Base-by-base conservation (phyloP, 2,113 vertebrate genomes). In the Ctenodactylus gundi region DNA sequence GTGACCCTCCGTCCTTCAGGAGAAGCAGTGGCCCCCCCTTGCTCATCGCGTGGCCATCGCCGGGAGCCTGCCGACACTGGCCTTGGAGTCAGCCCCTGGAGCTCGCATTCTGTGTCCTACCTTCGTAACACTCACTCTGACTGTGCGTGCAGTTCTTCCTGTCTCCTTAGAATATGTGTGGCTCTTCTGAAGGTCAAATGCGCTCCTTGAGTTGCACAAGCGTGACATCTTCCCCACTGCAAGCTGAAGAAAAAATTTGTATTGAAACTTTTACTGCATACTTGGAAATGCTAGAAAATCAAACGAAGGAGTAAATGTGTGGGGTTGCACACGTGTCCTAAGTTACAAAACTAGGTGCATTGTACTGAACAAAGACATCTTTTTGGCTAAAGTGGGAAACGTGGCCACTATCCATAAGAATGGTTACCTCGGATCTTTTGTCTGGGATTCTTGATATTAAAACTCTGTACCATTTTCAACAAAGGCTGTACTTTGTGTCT, bases 361-460 rank as follows among this genome's bases (percentile, higher is more conserved):
- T 94, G 29, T 89, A n/a, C n/a, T 78, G 83, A 88, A 44, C 36
- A 94, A 62, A 85, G 11, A 65, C 13, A 44, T 85, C 34, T 90
- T 75, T 93, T 55, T 44, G 51, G 44, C 44, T 20, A 34, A 8
- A 34, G 6, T 83, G 57, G 31, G 51, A 89, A 60, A 64, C 27
- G 76, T 25, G 62, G 3, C 49, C 34, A 58, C 11, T 62, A 95
- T 46, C 84, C 87, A 0, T 36, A 77, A 51, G 39, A 80, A 55
- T 36, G 41, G n/a, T 81, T 53, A 64, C 27, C 39, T 84, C 39
- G 72, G 2, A 23, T 83, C 80, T 67, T 41, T 78, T 62, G 55
- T 51, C 39, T 85, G 34, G 34, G 29, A 41, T 55, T 68, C 77
- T 64, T 41, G 27, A 39, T 27, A 55, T 82, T 90, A 85, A 96